Evolutionary conservation across 1,140 invertebrate species (phyloP), one percentile per base, ranked within the genome.

Genomic region (Metopolophium dirhodum): DNA sequence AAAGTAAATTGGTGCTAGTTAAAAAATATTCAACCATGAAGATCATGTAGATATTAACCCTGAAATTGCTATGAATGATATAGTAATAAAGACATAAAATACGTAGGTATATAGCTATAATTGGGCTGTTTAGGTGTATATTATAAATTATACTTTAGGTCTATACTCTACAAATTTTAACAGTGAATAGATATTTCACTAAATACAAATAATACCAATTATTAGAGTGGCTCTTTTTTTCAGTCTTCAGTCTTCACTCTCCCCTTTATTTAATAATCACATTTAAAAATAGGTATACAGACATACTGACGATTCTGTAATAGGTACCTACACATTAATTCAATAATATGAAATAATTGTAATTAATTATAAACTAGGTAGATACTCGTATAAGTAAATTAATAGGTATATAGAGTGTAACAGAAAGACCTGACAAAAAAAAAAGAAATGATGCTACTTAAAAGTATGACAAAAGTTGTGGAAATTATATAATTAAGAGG

Each of bases 11-110:
- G 87, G 18, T 88, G 30, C 30, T 49, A 9, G 51, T 90, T 37
- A 57, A 90, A 61, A 90, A 37, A 30, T 41, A 61, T 61, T 61
- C 37, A 57, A 90, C 88, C 88, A 8, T 45, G 37, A 90, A 90
- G 51, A 61, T 61, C 9, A 49, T 47, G 26, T 11, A 85, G 37
- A 85, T 41, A 85, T 77, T 77, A 77, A n/a, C 22, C 23, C 41
- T 26, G 83, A 26, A 41, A 85, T 85, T 41, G 2, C 22, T 45
- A 20, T 18, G 61, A 77, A 41, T 41, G 41, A 41, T 41, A 41
- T n/a, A n/a, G 30, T 23, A 18, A 41, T 82, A 41, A 23, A 54
- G 20, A 54, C 20, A 37, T 41, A 41, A 41, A 41, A 41, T 41
- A 41, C 41, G 41, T 41, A 41, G 41, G 41, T 41, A 41, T 41